A percentile compares a stretch with the other conserved stretches of the same genome.
Conservation (phyloP, 2,113 vertebrate genomes). For the Phoxinus phoxinus region DNA sequence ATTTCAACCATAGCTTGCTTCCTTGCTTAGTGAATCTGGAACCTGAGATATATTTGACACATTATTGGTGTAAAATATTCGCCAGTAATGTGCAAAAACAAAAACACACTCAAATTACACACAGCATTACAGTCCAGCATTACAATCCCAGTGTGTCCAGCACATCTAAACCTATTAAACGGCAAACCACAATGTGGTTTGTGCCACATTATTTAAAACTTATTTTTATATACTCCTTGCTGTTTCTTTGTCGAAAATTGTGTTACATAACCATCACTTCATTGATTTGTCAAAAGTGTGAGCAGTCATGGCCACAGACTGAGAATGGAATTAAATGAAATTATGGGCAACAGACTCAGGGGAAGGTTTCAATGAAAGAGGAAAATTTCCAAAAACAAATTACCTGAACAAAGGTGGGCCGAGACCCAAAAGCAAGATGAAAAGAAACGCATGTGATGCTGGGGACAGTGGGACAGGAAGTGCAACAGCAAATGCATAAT, state of each 20-base stretch:
- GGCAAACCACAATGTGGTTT: not conserved
- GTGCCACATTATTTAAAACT: not conserved
- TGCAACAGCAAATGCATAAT: conserved; percentile 46
- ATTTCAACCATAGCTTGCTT: conserved; percentile 3
- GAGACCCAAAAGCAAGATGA: not conserved
- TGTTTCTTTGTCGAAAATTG: conserved; percentile 14
- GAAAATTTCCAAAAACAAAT: not conserved
- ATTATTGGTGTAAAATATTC: not conserved
- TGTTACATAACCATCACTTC: not conserved
- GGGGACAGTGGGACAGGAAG: conserved; percentile 49
- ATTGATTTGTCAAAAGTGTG: conserved; percentile 10
- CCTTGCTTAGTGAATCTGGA: not conserved
- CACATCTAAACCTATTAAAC: not conserved
- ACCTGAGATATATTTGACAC: conserved; percentile 6
- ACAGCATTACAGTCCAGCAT: not conserved
- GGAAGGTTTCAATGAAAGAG: conserved; percentile 18
- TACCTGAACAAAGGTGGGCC: conserved; percentile 9
- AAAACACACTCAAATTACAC: not conserved
- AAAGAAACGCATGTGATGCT: conserved; percentile 53
- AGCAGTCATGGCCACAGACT: conserved; percentile 15
- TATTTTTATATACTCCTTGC: not conserved
- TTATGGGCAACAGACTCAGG: conserved; percentile 7
- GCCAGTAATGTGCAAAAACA: not conserved
- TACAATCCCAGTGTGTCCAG: not conserved
- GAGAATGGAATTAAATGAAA: conserved; percentile 19